phyloP scores from a whole-genome alignment of 2,113 vertebrate genomes.

The Pangasianodon gigas region DNA sequence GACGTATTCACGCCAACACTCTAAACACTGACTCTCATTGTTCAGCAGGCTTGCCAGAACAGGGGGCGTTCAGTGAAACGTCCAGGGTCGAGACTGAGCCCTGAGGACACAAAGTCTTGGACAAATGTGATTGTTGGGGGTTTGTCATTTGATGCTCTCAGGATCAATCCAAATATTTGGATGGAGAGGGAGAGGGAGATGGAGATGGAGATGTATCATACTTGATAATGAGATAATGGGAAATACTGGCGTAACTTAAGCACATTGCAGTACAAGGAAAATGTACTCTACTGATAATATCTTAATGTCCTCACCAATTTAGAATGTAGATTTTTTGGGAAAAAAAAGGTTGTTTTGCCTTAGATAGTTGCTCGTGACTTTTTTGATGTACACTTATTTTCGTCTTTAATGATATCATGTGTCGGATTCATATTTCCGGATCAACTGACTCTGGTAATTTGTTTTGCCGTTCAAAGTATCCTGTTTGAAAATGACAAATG shows the following conservation, averaged over 20 bases:
- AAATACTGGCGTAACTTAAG: background rate
- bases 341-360: background rate
- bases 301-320: background rate
- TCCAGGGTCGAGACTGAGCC: slow-evolving; percentile 32
- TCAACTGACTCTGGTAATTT: background rate
- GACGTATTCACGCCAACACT: slow-evolving; percentile 60
- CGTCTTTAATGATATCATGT: background rate
- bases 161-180: slow-evolving; percentile 20
- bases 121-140: slow-evolving; percentile 51
- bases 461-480: background rate
- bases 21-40: slow-evolving; percentile 71
- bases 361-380: background rate
- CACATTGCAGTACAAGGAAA: background rate
- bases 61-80: slow-evolving; percentile 56
- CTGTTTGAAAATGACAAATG: background rate
- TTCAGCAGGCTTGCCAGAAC: slow-evolving; percentile 60
- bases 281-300: background rate
- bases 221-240: slow-evolving; percentile 1
- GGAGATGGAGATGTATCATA: background rate
- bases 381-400: background rate
- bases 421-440: background rate
- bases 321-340: background rate
- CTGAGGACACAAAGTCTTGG: slow-evolving; percentile 29
- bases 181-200: background rate
- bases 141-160: slow-evolving; percentile 35